phyloP scores from a whole-genome alignment of 2,797 vertebrate species.

The Sus cebifrons region DNA sequence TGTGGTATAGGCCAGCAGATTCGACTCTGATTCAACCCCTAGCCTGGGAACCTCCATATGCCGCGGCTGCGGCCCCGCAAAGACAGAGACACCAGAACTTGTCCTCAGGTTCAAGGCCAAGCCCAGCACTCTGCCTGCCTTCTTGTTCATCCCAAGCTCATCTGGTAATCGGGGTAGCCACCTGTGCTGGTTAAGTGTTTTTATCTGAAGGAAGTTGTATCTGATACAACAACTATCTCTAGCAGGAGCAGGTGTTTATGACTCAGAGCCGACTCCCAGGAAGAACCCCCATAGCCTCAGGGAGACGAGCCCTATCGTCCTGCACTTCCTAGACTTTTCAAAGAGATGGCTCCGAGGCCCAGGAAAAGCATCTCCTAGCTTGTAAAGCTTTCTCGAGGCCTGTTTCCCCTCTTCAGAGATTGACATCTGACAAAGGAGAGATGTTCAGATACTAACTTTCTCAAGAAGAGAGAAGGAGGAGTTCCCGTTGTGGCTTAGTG shows the following conservation, averaged over 20 bases:
- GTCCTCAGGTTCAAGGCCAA: not conserved
- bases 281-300: not conserved
- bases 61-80: too few relatives aligned
- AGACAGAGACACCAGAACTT: too few relatives aligned
- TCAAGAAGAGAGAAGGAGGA: not conserved
- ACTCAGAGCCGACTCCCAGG: not conserved
- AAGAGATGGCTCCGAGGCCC: not conserved
- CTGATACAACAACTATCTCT: not conserved
- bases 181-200: not conserved
- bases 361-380: not conserved
- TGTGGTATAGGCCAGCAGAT: too few relatives aligned
- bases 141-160: not conserved
- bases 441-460: not conserved
- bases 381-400: not conserved
- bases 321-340: not conserved
- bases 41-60: too few relatives aligned
- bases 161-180: not conserved
- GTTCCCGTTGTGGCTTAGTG: not conserved
- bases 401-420: not conserved
- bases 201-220: not conserved
- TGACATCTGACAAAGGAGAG: not conserved
- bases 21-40: too few relatives aligned
- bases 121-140: not conserved
- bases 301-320: not conserved
- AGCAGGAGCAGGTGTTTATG: too few relatives aligned